Conservation (phyloP, 2,113 vertebrate genomes). For the Terrapene triunguis region DNA sequence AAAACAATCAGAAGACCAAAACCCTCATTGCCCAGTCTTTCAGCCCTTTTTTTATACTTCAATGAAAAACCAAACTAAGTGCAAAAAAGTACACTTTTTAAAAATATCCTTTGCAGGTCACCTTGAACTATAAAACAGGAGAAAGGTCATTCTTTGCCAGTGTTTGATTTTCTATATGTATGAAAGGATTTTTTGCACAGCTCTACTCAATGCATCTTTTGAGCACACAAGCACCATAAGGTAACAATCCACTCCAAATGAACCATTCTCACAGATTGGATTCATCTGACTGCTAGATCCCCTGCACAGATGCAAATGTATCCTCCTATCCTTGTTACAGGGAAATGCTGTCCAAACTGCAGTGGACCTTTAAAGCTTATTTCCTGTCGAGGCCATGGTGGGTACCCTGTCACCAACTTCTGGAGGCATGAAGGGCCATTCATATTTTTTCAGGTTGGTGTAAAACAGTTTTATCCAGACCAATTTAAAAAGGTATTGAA, state of each 20-base stretch:
- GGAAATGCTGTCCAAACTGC: conserved; percentile 85
- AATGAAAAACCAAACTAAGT: fast-evolving
- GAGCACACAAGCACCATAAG: not conserved
- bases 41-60: not conserved
- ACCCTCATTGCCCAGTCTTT: not conserved
- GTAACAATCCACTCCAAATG: not conserved
- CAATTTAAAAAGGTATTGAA: not conserved
- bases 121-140: not conserved
- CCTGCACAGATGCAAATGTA: not conserved
- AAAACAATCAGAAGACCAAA: not conserved
- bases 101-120: not conserved
- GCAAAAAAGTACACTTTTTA: not conserved
- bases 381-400: conserved; percentile 85
- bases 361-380: conserved; percentile 79
- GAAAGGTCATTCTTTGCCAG: not conserved
- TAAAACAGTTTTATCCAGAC: not conserved
- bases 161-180: not conserved
- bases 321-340: conserved; percentile 55
- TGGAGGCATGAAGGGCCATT: conserved; percentile 87
- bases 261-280: not conserved
- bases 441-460: conserved; percentile 87
- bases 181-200: not conserved
- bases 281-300: fast-evolving
- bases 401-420: conserved; percentile 88
- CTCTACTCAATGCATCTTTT: not conserved